Evolutionary conservation across 2,888 invertebrate genomes (phyloP), one percentile per base, ranked within the genome.

Genomic region (Melanargia galathea): DNA sequence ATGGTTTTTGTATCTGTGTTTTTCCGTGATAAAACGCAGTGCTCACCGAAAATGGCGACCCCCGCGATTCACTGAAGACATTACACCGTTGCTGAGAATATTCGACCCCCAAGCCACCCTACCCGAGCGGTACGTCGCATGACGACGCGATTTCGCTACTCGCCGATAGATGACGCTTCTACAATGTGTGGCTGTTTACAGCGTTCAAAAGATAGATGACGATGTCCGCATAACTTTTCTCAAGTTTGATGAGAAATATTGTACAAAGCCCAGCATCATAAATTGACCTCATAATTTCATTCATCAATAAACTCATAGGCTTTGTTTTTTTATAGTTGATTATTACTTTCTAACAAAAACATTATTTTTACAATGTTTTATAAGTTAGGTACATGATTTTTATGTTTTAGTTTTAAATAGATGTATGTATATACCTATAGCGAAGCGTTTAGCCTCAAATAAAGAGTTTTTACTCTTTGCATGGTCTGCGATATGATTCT

Each of bases 1-100:
- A 64, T 62, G 38, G 63, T 60, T 63, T 69, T 67, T 66, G 67
- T 69, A 60, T 58, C 52, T 68, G 80, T 83, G 79, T 75, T 76
- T 69, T 73, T 51, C 58, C 51, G 65, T 68, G 79, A 80, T 74
- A 74, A 81, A 83, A 84, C 77, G 76, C 90, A 95, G 95, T 88
- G 93, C 93, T 84, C 94, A 95, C 92, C 95, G 95, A 91, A 95
- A 95, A 89, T 96, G 96, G 96, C 94, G 95, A 78, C 95, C 96
- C 81, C 96, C 96, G 75, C 93, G 95, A 88, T 94, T 95, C 92
- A 93, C 94, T 76, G 94, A 95, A 79, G 95, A 95, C 92, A 95
- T 95, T 83, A 95, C 95, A 80, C 95, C 94, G 88, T 92, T 95
- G 86, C 93, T 94, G 90, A 93, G 94, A 86, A 93, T 95, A 88